A percentile compares a stretch with the other conserved stretches of the same genome.
Conservation (phyloP, 2,888 invertebrate species). For the Acanthoscelides obtectus region DNA sequence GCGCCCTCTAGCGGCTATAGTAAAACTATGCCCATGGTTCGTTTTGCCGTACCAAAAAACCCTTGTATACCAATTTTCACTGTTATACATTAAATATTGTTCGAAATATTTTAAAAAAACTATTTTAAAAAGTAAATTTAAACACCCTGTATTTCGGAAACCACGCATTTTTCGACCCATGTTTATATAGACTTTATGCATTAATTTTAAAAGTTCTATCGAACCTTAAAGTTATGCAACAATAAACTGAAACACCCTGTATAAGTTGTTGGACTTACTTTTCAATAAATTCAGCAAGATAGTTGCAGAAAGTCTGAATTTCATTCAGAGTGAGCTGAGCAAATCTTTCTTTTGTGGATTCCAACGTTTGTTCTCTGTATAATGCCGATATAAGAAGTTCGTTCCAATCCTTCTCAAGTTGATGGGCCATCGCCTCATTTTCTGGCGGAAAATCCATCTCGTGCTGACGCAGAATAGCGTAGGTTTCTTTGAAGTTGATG, state of each 20-base stretch:
- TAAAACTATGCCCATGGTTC: too few relatives aligned
- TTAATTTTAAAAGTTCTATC: too few relatives aligned
- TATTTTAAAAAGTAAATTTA: too few relatives aligned
- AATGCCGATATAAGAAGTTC: slow-evolving; percentile 63
- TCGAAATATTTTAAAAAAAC: too few relatives aligned
- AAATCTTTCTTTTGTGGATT: slow-evolving; percentile 82
- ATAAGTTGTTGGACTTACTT: neutral
- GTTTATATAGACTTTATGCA: too few relatives aligned
- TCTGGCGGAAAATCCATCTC: slow-evolving; percentile 55
- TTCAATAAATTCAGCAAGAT: slow-evolving; percentile 63
- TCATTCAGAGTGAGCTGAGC: slow-evolving; percentile 73
- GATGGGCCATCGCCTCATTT: slow-evolving; percentile 55
- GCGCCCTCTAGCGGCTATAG: too few relatives aligned
- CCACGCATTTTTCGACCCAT: too few relatives aligned
- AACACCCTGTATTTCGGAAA: too few relatives aligned
- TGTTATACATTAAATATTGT: too few relatives aligned
- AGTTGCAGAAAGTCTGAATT: slow-evolving; percentile 63
- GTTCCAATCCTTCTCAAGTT: slow-evolving; percentile 66
- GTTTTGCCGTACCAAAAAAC: too few relatives aligned
- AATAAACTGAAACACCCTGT: too few relatives aligned
- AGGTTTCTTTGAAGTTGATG: slow-evolving; percentile 71
- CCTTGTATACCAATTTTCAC: too few relatives aligned
- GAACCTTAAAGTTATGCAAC: slow-evolving; percentile 50
- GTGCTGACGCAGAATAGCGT: slow-evolving; percentile 69
- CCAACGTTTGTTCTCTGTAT: slow-evolving; percentile 64